Evolutionary conservation across 2,888 invertebrate genomes (phyloP), one percentile per base, ranked within the genome.

Genomic region (Norana najaformis): DNA sequence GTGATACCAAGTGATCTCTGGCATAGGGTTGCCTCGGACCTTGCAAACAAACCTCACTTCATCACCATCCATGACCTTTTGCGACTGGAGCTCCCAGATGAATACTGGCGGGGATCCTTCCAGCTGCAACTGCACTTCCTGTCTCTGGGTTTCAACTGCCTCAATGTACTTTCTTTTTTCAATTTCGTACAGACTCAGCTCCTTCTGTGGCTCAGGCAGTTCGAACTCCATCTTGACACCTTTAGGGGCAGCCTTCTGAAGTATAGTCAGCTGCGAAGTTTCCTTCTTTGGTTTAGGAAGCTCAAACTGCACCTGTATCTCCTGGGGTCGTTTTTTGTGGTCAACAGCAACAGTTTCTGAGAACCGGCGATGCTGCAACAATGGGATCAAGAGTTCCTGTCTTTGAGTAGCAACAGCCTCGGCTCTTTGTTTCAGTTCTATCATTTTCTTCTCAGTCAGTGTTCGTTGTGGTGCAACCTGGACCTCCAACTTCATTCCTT

Each of bases 1-100:
- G 95, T 97, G 98, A 95, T 98, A 98, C 99, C 99, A 99, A 91
- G 98, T 97, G 91, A 99, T 96, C 94, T 98, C 96, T 91, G 98
- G 98, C 95, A 97, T 97, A 16, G 99, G 99, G 95, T 98, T 98
- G 90, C 98, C 98, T 88, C 97, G 96, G 90, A 99, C 96, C 89
- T 91, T 90, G 88, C 94, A 94, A 16, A 92, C 92, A 89, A 95
- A 91, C 37, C 92, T 92, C 13, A 94, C 92, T 90, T 94, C 94
- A 85, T 94, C 94, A 8, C 95, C 95, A 91, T 94, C 94, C 88
- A 93, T 92, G 39, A 94, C 94, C 90, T 92, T 92, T 38, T 91
- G 90, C 16, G 92, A 91, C 85, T 90, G 89, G 13, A 92, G 89
- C n/a, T 92, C 91, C 90, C 91, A 91, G 88, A 92, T 39, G 90